Evolutionary conservation across 2,797 vertebrate genomes (phyloP).

Genomic region (Pseudochirops cupreus): DNA sequence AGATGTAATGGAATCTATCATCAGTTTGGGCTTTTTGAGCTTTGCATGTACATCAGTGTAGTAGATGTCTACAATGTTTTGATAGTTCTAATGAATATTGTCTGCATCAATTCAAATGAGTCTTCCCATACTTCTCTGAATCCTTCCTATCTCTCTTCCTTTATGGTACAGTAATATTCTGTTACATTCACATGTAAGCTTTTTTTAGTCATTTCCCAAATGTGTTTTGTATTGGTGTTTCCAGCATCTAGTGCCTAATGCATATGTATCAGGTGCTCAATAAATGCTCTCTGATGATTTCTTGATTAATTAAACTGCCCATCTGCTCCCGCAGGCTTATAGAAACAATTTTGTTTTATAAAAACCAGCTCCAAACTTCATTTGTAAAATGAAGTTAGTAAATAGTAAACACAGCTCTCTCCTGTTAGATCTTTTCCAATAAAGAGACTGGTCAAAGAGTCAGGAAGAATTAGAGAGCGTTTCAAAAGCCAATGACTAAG

Average conservation of each 20-base stretch:
- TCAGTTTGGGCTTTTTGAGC: neutral
- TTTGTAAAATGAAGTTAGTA: conserved; percentile 18
- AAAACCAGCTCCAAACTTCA: neutral
- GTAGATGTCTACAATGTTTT: neutral
- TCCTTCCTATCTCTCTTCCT: neutral
- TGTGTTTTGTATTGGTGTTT: neutral
- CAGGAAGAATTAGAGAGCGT: conserved; percentile 56
- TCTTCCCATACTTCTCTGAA: neutral
- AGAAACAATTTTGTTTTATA: neutral
- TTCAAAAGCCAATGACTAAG: conserved; percentile 15
- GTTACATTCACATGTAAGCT: neutral
- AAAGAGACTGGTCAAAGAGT: conserved; percentile 21
- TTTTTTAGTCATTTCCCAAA: neutral
- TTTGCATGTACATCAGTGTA: neutral
- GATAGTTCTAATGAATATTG: neutral
- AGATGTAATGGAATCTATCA: too few species aligned
- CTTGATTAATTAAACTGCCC: neutral
- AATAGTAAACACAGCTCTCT: conserved; percentile 17
- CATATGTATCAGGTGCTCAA: neutral
- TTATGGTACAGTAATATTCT: neutral
- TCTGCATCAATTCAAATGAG: neutral
- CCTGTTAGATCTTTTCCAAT: conserved; percentile 47
- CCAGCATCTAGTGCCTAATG: neutral
- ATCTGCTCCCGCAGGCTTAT: neutral
- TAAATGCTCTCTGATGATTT: neutral